phyloP scores from a whole-genome alignment of 2,797 vertebrate species.

The Xyrichtys novacula region DNA sequence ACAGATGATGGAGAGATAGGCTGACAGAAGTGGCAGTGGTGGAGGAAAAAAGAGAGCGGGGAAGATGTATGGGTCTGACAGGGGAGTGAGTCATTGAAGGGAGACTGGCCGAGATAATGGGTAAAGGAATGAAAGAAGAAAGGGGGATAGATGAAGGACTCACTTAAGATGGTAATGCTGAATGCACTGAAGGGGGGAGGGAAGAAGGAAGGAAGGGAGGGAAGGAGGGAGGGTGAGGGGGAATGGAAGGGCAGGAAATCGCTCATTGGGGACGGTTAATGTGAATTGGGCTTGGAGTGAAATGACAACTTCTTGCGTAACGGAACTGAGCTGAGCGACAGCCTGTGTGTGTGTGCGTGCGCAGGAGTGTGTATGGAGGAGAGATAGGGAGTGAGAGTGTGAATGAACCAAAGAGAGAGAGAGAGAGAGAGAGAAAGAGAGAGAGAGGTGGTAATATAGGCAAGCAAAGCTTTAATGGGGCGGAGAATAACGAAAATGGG shows the following conservation, averaged over 20 bases:
- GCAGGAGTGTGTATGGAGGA: conserved; percentile 31
- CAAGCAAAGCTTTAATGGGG: conserved; percentile 78
- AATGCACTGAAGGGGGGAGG: conserved; percentile 59
- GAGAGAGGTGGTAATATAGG: conserved; percentile 64
- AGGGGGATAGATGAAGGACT: conserved; percentile 81
- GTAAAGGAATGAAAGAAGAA: conserved; percentile 71
- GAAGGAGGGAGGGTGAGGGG: conserved; percentile 32
- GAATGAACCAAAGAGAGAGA: conserved; percentile 22
- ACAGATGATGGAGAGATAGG: conserved; percentile 77
- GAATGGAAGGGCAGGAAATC: conserved; percentile 76
- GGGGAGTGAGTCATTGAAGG: conserved; percentile 81
- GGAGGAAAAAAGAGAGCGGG: conserved; percentile 66
- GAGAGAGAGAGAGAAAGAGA: conserved; percentile 29
- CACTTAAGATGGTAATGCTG: conserved; percentile 82
- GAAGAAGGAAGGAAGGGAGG: conserved; percentile 13
- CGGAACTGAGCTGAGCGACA: conserved; percentile 60
- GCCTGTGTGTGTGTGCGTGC: conserved; percentile 39
- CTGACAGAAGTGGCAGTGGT: conserved; percentile 68
- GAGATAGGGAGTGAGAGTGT: conserved; percentile 10
- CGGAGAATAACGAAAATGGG: conserved; percentile 74
- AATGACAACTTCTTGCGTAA: conserved; percentile 79
- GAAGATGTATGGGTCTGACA: conserved; percentile 80
- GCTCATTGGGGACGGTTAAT: conserved; percentile 80
- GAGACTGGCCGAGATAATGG: conserved; percentile 80
- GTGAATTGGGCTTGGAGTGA: conserved; percentile 74